Evolutionary conservation across 2,113 vertebrate genomes (phyloP).

Genomic region (Panurus biarmicus): DNA sequence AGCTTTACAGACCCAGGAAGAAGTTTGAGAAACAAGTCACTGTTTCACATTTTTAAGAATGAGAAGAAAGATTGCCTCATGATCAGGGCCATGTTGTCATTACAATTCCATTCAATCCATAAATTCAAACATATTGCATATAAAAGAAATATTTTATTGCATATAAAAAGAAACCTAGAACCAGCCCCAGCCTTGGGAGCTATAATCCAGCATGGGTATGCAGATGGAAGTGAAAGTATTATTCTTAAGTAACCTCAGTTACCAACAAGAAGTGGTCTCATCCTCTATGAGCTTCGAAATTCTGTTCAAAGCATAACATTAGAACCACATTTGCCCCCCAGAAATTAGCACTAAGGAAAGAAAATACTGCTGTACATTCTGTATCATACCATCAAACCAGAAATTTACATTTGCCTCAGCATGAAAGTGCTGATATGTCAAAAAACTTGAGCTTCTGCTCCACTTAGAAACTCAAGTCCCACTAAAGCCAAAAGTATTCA

Average conservation of each 20-base stretch:
- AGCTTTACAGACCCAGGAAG: neutral
- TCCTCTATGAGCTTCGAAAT: neutral
- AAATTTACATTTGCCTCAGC: neutral
- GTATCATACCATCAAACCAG: neutral
- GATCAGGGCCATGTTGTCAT: neutral
- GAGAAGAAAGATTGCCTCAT: neutral
- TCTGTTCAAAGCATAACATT: neutral
- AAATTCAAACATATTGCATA: neutral
- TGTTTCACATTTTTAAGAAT: neutral
- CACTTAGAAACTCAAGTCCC: neutral
- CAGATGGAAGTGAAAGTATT: neutral
- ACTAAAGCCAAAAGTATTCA: neutral
- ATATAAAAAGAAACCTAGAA: neutral
- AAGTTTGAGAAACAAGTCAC: neutral
- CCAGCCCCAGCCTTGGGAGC: neutral
- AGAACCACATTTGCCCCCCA: neutral
- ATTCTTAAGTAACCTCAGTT: neutral
- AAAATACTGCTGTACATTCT: neutral
- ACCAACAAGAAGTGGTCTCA: neutral
- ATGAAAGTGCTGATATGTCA: neutral
- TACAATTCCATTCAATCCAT: neutral
- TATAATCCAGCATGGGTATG: neutral
- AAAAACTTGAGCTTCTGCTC: neutral
- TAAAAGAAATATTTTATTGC: neutral
- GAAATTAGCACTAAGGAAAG: neutral